Evolutionary conservation across 1,140 invertebrate species (phyloP), one percentile per base, ranked within the genome.

Genomic region (Aphaenogaster rudis): DNA sequence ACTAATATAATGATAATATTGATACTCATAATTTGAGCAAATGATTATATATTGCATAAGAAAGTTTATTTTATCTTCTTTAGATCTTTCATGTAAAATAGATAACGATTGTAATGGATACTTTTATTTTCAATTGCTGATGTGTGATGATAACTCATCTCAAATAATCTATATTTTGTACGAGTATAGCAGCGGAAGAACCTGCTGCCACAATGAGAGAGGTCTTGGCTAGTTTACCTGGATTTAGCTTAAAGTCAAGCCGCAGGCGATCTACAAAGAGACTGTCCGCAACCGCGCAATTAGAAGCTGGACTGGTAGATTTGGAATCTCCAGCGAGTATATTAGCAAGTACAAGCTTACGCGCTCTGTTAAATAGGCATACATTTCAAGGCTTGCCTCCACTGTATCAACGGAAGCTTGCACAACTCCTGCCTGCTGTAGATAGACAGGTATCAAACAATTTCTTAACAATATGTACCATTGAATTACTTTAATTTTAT

Each of bases 301-400:
- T 99, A 86, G 98, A 99, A 92, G 98, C 99, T 96, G 98, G 98
- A 54, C 98, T 98, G 93, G 98, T 99, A 88, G 99, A 99, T 96
- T 96, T 99, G 91, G 98, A 99, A 96, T 99, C 98, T 50, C 98
- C 99, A n/a, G 98, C 99, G 93, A 99, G 99, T 66, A 99, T 99
- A 91, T 96, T 99, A 91, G 98, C 98, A 28, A 98, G 98, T 92
- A 98, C 98, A 2, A 99, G 99, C 96, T 96, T 99, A 71, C 96
- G 98, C 93, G 97, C 97, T 72, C 96, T 99, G 81, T 95, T 99
- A 57, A 98, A 98, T 94, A 98, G 98, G 94, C 98, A 98, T 92
- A 99, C 98, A 50, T 99, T 99, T 96, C 97, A 97, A 88, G 96
- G 97, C 80, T 96, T 99, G 88, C 99, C 99, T 50, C 96, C 97